Base-by-base conservation (phyloP, 2,113 vertebrate species). In the Oncorhynchus nerka region DNA sequence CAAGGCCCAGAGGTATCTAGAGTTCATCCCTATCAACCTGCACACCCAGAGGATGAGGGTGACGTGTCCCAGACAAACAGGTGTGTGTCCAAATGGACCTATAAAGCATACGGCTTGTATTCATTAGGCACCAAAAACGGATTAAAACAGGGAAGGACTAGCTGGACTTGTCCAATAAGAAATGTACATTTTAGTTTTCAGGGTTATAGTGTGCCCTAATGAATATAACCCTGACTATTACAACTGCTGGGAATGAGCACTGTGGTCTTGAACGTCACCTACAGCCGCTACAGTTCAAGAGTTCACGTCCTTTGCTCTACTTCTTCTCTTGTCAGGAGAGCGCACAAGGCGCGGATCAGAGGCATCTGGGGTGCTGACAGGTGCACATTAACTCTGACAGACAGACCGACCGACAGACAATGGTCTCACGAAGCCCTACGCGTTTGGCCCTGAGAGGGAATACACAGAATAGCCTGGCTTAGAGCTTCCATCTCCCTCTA, bases 41-140 rank as follows among this genome's bases (percentile, higher is more conserved):
- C 97, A 99, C 92, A 94, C 97, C 61, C 97, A 99, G 87, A 93
- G 97, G 88, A 99, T 99, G 97, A 94, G 95, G 0, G 97, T 99
- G 74, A 95, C 94, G 4, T 96, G 96, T 83, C 96, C 96, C 84
- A 93, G 92, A 68, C 92, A 95, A 90, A 96, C 96, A 96, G 97
- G 97, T 99, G 95, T 8, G 34, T 48, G 13, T 55, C 13, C 51
- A 19, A 55, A 55, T 19, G 16, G 1, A 51, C 49, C 4, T 16
- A 16, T 51, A 51, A 16, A 3, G 51, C 51, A 16, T 55, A 45
- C 9, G 15, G 51, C 0, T 55, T 19, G 15, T 55, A 19, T 55
- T 55, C 51, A 5, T 55, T 55, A 55, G 51, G 51, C 51, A 55
- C 13, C 1, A 55, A 55, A 5, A 16, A 19, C 4, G 1, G 16